A percentile compares a stretch with the other conserved stretches of the same genome.
Conservation (phyloP, 2,888 invertebrate species). For the Archaeoteleia sp. region DNA sequence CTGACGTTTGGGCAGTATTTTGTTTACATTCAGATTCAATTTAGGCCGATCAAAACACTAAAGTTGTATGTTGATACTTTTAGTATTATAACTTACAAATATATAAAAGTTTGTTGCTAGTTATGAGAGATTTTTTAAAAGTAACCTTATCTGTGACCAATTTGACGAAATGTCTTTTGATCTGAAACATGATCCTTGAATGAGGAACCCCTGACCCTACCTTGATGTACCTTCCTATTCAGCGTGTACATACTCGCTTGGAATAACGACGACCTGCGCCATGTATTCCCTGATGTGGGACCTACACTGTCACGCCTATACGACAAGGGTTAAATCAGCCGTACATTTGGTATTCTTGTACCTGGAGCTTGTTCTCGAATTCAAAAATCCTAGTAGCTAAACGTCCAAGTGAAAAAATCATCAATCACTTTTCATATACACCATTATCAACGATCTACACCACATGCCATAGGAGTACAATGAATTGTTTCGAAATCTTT, state of each 20-base stretch:
- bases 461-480: conserved; percentile 28
- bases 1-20: no score
- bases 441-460: conserved; percentile 18
- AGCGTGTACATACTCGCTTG: conserved; percentile 38
- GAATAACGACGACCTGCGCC: conserved; percentile 43
- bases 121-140: conserved; percentile 8
- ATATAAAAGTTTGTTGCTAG: neutral
- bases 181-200: conserved; percentile 26
- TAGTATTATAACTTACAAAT: neutral
- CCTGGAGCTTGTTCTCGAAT: conserved; percentile 45
- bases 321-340: conserved; percentile 53
- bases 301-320: conserved; percentile 50
- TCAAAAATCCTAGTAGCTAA: conserved; percentile 35
- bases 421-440: conserved; percentile 32
- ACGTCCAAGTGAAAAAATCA: conserved; percentile 33
- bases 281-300: conserved; percentile 47
- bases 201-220: conserved; percentile 31
- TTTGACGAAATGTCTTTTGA: conserved; percentile 47
- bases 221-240: conserved; percentile 33
- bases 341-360: conserved; percentile 48
- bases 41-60: no score
- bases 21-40: no score
- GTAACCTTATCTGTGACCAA: conserved; percentile 8
- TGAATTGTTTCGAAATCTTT: no score
- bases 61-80: no score